These are phyloP conservation scores for Acridotheres tristis DNA, from an alignment of 2,797 vertebrate species.

Conservation along the genomic window DNA sequence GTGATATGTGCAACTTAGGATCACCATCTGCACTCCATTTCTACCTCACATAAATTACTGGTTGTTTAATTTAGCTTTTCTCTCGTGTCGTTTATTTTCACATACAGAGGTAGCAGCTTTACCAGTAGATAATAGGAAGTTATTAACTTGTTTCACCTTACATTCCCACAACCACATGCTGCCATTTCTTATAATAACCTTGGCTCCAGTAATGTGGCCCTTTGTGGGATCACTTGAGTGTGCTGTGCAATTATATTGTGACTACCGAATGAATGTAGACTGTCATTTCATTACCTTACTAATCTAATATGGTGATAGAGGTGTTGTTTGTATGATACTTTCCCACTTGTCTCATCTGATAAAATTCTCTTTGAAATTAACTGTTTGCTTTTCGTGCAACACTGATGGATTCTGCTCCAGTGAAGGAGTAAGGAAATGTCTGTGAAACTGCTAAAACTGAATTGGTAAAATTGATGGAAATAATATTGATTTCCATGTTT, in stretches of 20 bases:
- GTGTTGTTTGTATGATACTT: neutral
- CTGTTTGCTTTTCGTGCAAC: neutral
- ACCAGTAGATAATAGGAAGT: slow-evolving; percentile 50
- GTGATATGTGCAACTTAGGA: neutral
- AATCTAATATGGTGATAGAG: neutral
- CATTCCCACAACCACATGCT: slow-evolving; percentile 32
- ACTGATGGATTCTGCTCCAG: neutral
- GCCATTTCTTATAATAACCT: slow-evolving; percentile 50
- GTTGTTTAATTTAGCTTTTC: slow-evolving; percentile 41
- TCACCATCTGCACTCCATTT: slow-evolving; percentile 23
- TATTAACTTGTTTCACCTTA: slow-evolving; percentile 62
- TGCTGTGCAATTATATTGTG: neutral
- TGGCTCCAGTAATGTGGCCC: neutral
- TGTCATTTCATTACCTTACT: neutral
- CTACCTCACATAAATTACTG: slow-evolving; percentile 12
- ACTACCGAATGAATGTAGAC: neutral
- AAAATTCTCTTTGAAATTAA: neutral
- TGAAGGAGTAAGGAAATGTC: neutral
- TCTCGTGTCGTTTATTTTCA: slow-evolving; percentile 26
- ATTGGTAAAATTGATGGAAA: neutral
- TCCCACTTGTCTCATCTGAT: neutral
- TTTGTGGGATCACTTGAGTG: neutral
- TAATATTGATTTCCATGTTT: neutral
- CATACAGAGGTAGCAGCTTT: neutral
- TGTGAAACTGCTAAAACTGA: neutral